Conservation (phyloP, 2,888 invertebrate species). For the Trissoscelio sp. region DNA sequence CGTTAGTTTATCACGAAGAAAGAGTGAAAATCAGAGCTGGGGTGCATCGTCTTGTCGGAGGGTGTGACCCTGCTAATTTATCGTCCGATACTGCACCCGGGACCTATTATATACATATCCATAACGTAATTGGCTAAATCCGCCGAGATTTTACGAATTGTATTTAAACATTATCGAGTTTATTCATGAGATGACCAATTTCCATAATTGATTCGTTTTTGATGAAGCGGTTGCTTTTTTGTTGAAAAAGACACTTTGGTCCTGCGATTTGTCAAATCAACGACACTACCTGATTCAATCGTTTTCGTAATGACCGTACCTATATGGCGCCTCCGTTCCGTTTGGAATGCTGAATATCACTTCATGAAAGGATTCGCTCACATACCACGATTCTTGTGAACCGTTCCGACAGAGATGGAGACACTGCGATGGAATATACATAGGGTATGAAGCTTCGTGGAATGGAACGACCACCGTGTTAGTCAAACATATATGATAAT, state of each 20-base stretch:
- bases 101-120: slow-evolving; percentile 43
- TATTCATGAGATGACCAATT: slow-evolving; percentile 39
- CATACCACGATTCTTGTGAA: slow-evolving; percentile 50
- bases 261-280: slow-evolving; percentile 37
- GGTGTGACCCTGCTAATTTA: slow-evolving; percentile 76
- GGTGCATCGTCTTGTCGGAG: slow-evolving; percentile 65
- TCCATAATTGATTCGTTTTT: slow-evolving; percentile 52
- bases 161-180: slow-evolving; percentile 46
- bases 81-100: slow-evolving; percentile 38
- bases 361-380: slow-evolving; percentile 49
- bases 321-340: slow-evolving; percentile 34
- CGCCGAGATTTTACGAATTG: slow-evolving; percentile 62
- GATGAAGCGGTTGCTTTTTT: slow-evolving; percentile 13
- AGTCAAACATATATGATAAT: slow-evolving; percentile 64
- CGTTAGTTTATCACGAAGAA: slow-evolving; percentile 69
- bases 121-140: slow-evolving; percentile 63
- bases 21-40: slow-evolving; percentile 73
- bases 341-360: slow-evolving; percentile 50
- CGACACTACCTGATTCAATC: slow-evolving; percentile 30
- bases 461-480: slow-evolving; percentile 60
- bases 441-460: slow-evolving; percentile 36
- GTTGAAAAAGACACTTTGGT: slow-evolving; percentile 8
- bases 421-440: slow-evolving; percentile 28
- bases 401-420: slow-evolving; percentile 32
- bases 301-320: slow-evolving; percentile 31